Percentiles rank a stretch among this genome's conserved stretches.
Evolutionary conservation across 2,888 invertebrate species (phyloP).

Genomic region (Chymomyza fuscimana): DNA sequence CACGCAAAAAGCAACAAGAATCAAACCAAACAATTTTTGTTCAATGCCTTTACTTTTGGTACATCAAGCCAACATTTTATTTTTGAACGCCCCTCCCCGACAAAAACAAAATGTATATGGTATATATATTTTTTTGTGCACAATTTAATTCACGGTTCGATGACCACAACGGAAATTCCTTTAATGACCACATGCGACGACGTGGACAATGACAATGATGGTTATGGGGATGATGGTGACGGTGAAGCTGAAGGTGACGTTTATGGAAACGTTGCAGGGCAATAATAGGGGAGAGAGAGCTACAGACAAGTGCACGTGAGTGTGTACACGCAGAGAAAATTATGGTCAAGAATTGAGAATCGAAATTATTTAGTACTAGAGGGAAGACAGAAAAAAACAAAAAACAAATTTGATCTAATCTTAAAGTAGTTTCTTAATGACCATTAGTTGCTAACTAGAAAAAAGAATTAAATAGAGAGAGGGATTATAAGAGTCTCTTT

Average conservation of each 20-base stretch:
- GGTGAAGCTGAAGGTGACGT: neutral
- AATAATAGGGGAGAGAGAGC: conserved; percentile 16
- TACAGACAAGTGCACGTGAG: conserved; percentile 39
- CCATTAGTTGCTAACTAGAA: no score
- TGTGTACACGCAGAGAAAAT: conserved; percentile 4
- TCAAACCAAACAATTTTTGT: conserved; percentile 40
- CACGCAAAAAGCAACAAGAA: conserved; percentile 34
- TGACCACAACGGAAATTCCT: conserved; percentile 73
- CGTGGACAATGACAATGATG: conserved; percentile 41
- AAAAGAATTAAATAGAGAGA: no score
- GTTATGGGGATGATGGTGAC: neutral
- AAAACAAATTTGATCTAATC: no score
- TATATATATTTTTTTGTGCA: conserved; percentile 40
- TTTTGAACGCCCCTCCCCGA: conserved; percentile 20
- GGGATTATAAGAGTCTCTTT: no score
- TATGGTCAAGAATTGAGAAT: no score
- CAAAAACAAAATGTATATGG: neutral
- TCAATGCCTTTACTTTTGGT: conserved; percentile 9
- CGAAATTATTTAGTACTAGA: no score
- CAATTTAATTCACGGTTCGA: conserved; percentile 69
- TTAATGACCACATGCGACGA: conserved; percentile 66
- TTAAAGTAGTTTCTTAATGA: no score
- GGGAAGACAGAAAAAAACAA: no score
- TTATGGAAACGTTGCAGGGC: neutral
- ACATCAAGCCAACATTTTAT: conserved; percentile 2